phyloP scores from a whole-genome alignment of 2,113 vertebrate genomes.

The Ptilorrhoa leucosticta region DNA sequence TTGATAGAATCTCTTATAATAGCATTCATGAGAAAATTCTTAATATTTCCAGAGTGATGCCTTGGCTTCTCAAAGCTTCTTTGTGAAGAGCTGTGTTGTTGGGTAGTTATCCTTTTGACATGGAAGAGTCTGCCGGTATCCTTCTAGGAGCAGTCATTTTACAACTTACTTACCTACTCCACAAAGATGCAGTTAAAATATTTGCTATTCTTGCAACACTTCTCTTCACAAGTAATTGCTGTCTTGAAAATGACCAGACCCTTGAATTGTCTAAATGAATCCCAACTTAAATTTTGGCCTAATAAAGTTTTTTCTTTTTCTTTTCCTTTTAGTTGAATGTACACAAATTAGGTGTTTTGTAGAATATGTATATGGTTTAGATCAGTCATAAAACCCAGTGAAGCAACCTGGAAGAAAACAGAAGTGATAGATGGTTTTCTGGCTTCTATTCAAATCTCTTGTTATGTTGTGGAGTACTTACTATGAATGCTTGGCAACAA shows the following conservation, averaged over 20 bases:
- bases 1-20: not conserved
- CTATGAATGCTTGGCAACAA: slow-evolving; percentile 20
- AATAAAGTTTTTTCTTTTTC: not conserved
- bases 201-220: not conserved
- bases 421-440: not conserved
- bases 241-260: not conserved
- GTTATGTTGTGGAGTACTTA: slow-evolving; percentile 7
- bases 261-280: not conserved
- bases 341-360: not conserved
- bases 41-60: not conserved
- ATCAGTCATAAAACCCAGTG: not conserved
- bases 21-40: not conserved
- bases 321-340: not conserved
- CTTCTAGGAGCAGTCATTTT: not conserved
- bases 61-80: not conserved
- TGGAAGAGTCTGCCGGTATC: not conserved
- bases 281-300: not conserved
- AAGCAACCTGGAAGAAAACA: not conserved
- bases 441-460: slow-evolving; percentile 16
- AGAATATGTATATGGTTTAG: not conserved
- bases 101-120: not conserved
- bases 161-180: not conserved
- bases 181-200: not conserved
- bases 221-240: not conserved
- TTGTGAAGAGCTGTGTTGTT: not conserved